These are phyloP conservation scores for Nipponia nippon DNA, from an alignment of 2,113 vertebrate genomes.

Conservation along the genomic window DNA sequence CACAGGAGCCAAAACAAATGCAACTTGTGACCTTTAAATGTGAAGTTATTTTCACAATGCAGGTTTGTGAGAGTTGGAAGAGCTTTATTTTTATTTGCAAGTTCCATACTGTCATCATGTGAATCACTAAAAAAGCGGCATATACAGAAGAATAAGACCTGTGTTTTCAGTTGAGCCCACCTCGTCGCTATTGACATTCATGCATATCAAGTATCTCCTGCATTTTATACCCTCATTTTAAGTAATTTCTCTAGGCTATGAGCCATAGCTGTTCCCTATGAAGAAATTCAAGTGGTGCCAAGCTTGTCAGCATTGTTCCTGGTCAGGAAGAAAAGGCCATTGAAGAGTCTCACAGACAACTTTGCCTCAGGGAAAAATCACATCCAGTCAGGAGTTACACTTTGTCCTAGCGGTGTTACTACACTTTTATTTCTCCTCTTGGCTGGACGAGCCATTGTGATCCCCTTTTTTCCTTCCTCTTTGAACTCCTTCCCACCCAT, in stretches of 20 bases:
- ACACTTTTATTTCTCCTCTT: not conserved
- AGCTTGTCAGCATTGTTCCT: not conserved
- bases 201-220: not conserved
- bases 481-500: not conserved
- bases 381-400: not conserved
- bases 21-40: not conserved
- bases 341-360: not conserved
- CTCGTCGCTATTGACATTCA: not conserved
- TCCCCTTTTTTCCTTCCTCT: not conserved
- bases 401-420: not conserved
- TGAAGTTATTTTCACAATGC: not conserved
- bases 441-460: not conserved
- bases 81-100: not conserved
- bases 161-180: not conserved
- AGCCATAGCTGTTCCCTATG: not conserved
- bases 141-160: not conserved
- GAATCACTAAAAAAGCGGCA: fast-evolving
- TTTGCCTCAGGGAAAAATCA: not conserved
- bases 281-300: not conserved
- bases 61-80: not conserved
- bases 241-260: not conserved
- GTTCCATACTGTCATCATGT: not conserved
- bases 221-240: not conserved
- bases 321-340: not conserved
- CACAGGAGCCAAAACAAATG: not conserved